Base-by-base conservation (phyloP, 92 coral and sea anemone genomes). In the Palythoa grandiflora region DNA sequence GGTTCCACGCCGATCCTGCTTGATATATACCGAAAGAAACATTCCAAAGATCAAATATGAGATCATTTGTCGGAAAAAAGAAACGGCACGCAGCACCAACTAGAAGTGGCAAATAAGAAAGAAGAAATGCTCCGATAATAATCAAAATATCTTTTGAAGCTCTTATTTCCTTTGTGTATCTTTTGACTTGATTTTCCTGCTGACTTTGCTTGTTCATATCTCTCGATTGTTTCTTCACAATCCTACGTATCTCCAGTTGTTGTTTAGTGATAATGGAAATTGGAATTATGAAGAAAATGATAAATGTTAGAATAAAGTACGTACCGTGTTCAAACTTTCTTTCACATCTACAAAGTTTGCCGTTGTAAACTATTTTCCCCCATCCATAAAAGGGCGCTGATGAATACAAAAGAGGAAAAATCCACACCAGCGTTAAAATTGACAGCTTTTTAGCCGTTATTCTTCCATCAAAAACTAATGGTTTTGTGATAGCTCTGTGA, bases 401-500 rank as follows among this genome's bases (percentile, higher is more conserved):
- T 12, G 84, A 60, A 59, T 9, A 35, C 11, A 79, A 19, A 1
- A 79, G 35, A 52, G 84, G 54, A 38, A 79, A 16, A 20, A 60
- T 15, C 84, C 84, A 79, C 37, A 79, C 13, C 13, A 79, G 38
- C 16, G 84, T 70, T 50, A 79, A 60, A 38, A 52, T 12, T 3
- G 38, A 7, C 72, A 79, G 55, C 1, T 79, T 79, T n/a, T 38
- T 79, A 16, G 59, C 12, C 15, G 84, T 79, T 37, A 79, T 79
- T 7, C 59, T 39, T 17, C 55, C 84, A 79, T 21, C 48, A 19
- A 37, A 79, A 39, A 3, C 16, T n/a, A 79, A 38, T 0, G 84
- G 84, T 20, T 79, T 79, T 57, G 84, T 79, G 71, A 79, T 13
- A 8, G 84, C 84, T 48, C 84, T 36, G 21, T 79, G 54, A 66